Conservation (phyloP, 2,113 vertebrate genomes). For the Artemisiospiza belli region DNA sequence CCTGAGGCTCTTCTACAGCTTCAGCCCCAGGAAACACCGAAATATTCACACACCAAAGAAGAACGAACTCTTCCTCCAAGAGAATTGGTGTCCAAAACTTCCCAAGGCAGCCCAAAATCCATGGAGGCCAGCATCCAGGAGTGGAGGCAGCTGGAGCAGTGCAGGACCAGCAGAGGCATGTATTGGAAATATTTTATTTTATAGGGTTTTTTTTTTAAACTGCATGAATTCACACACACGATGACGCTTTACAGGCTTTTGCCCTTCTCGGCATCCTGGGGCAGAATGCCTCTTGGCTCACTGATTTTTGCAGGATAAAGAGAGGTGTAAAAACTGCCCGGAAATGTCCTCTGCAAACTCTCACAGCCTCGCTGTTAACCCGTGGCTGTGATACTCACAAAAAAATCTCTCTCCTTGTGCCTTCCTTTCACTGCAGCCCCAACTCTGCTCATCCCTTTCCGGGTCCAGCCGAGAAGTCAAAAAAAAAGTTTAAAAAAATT, state of each 20-base stretch:
- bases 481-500: too few relatives aligned
- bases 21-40: not conserved
- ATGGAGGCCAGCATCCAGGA: not conserved
- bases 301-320: not conserved
- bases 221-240: not conserved
- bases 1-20: not conserved
- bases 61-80: not conserved
- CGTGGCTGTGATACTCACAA: not conserved
- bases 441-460: not conserved
- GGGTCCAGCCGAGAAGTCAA: not conserved
- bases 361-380: not conserved
- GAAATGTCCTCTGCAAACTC: not conserved
- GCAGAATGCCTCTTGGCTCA: not conserved
- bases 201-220: too few relatives aligned
- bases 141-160: not conserved
- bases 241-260: not conserved
- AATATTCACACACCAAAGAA: not conserved
- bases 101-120: not conserved
- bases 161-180: too few relatives aligned
- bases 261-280: not conserved
- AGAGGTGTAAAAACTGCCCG: not conserved
- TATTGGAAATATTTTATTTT: not conserved
- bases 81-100: not conserved
- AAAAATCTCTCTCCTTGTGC: not conserved
- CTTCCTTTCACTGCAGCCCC: not conserved